These are phyloP conservation scores for Psophia crepitans DNA, from an alignment of 2,113 vertebrate genomes.

Conservation along the genomic window DNA sequence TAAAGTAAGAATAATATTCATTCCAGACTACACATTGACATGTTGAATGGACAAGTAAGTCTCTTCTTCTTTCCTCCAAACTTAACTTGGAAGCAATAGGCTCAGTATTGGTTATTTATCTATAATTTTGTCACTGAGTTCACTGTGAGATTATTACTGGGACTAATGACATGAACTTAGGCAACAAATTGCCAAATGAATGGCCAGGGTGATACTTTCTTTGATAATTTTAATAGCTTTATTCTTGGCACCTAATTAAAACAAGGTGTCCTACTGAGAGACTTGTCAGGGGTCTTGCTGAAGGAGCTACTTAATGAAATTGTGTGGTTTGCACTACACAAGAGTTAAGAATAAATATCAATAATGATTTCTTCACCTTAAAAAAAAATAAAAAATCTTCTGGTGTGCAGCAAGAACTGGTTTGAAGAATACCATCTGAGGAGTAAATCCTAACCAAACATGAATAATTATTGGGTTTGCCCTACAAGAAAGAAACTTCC, in stretches of 20 bases:
- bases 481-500: not conserved
- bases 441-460: not conserved
- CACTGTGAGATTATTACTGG: not conserved
- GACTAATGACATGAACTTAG: not conserved
- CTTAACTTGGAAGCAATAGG: not conserved
- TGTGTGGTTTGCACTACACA: not conserved
- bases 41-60: not conserved
- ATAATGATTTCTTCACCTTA: not conserved
- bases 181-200: not conserved
- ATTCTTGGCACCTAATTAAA: not conserved
- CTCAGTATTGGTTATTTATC: not conserved
- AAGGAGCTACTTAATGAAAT: not conserved
- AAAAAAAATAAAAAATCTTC: not conserved
- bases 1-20: not conserved
- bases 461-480: not conserved
- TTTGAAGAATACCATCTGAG: not conserved
- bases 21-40: not conserved
- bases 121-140: not conserved
- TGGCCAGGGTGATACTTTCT: not conserved
- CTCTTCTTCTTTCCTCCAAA: not conserved
- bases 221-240: not conserved
- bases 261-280: not conserved
- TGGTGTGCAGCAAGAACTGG: not conserved
- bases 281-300: not conserved
- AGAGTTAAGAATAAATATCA: not conserved